Base-by-base conservation (phyloP, 2,797 vertebrate genomes). In the Syngnathus acus region DNA sequence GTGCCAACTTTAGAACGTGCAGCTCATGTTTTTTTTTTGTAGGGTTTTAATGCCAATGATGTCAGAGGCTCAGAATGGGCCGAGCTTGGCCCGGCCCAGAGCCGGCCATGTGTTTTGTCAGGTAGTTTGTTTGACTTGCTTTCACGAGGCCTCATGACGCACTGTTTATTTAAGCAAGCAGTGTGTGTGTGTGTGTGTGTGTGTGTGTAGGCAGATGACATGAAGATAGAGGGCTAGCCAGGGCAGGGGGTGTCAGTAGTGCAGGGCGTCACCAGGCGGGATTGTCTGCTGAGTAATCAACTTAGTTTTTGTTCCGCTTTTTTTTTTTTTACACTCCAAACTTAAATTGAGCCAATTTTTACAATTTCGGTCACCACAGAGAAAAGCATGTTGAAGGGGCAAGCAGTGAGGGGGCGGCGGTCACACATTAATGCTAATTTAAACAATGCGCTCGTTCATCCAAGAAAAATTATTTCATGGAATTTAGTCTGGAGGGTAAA, bases 101-200 rank as follows among this genome's bases (percentile, higher is more conserved):
- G 17, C 14, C 7, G 32, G 13, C 17, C 7, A 26, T 38, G 62
- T 48, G 62, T 64, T 48, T 64, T 78, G 82, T 86, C 80, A 81
- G 82, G 77, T 87, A 79, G 80, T 75, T 80, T 85, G 86, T 89
- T 88, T 87, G 82, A 82, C 70, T 83, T 77, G 82, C 79, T 86
- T 79, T 83, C 80, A 84, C 76, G 81, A 66, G 26, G 48, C 32
- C 69, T 6, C n/a, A 71, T 82, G 84, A 86, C 68, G 74, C 72
- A 77, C 65, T 17, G 83, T 89, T 90, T 86, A 71, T 78, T 73
- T 65, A 84, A 77, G 73, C 69, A 70, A 75, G 69, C 53, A 32
- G 32, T 32, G 32, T 5, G 39, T 40, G 32, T 10, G 26, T 57
- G 26, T 37, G 53, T 6, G 5, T 39, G 72, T 68, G 59, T 23